These are phyloP conservation scores for Chamaetylas fuelleborni DNA, from an alignment of 2,113 vertebrate genomes.

Conservation along the genomic window DNA sequence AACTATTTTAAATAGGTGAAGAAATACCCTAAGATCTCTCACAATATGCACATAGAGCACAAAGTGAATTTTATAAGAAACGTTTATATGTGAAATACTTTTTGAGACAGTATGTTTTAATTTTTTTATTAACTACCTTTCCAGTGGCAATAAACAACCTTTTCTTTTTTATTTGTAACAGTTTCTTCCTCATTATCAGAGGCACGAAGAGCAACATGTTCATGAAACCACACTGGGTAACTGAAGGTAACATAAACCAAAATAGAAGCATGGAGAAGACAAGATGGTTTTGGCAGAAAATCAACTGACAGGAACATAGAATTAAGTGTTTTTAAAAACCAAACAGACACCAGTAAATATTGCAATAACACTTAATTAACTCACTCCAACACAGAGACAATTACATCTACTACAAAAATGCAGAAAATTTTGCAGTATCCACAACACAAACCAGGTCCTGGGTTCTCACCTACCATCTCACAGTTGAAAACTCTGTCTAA, in stretches of 20 bases:
- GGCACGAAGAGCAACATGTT: conserved; percentile 76
- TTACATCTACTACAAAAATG: neutral
- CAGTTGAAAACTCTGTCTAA: neutral
- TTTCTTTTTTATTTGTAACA: conserved; percentile 21
- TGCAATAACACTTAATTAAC: conserved; percentile 43
- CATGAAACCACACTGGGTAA: conserved; percentile 82
- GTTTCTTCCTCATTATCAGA: conserved; percentile 72
- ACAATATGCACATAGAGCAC: neutral
- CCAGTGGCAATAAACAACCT: conserved; percentile 76
- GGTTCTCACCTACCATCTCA: neutral
- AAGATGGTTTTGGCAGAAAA: conserved; percentile 2
- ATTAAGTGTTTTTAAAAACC: conserved; percentile 11
- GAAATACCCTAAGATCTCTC: neutral
- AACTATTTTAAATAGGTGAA: neutral
- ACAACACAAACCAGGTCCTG: neutral
- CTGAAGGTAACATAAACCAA: conserved; percentile 21
- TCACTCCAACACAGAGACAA: neutral
- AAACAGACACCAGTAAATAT: conserved; percentile 73
- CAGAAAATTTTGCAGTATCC: neutral
- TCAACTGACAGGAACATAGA: neutral
- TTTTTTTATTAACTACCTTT: conserved; percentile 43
- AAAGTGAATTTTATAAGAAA: neutral
- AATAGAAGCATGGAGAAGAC: neutral
- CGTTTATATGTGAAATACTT: neutral
- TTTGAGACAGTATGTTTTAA: neutral